Base-by-base conservation (phyloP, 1,140 invertebrate genomes). In the Drosophila eugracilis region DNA sequence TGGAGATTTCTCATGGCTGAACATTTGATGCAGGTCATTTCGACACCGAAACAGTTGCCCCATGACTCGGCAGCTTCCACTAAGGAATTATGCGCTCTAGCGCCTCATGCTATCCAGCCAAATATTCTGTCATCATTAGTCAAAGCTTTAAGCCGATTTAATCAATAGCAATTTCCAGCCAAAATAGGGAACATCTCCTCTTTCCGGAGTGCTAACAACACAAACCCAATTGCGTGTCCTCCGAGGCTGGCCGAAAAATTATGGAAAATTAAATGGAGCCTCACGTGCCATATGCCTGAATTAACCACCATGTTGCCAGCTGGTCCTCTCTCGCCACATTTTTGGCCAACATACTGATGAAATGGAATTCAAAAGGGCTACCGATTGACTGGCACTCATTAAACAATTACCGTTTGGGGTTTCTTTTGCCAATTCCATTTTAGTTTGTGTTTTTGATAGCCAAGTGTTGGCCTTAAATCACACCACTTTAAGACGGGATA, bases 71-170 rank as follows among this genome's bases (percentile, higher is more conserved):
- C 81, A 60, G 42, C 60, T 85, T 85, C 57, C 26, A 21, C 39
- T 47, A 71, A 17, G 58, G 78, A 83, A 83, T 83, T 86, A 85
- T 76, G 81, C 83, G 81, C 81, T 81, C 83, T 81, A 77, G 59
- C 81, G 81, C 81, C 57, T 58, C 75, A 52, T 28, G 59, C 66
- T 78, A 42, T 63, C 57, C 36, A 37, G 34, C 52, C 49, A 76
- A 53, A 71, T 77, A 52, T 63, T 71, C 52, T 65, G 50, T 66
- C 73, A 73, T 81, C 81, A 85, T 85, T 85, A 85, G 81, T 85
- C 81, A 85, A 86, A 80, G 77, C 58, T 81, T 85, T 74, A 75
- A 75, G 63, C 81, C 77, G 62, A 65, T 74, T 86, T 71, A 73
- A 74, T 79, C 66, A 72, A 65, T 75, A 70, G 66, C 47, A 32